Evolutionary conservation across 2,888 invertebrate genomes (phyloP).

Genomic region (Iselma pallidipennis): DNA sequence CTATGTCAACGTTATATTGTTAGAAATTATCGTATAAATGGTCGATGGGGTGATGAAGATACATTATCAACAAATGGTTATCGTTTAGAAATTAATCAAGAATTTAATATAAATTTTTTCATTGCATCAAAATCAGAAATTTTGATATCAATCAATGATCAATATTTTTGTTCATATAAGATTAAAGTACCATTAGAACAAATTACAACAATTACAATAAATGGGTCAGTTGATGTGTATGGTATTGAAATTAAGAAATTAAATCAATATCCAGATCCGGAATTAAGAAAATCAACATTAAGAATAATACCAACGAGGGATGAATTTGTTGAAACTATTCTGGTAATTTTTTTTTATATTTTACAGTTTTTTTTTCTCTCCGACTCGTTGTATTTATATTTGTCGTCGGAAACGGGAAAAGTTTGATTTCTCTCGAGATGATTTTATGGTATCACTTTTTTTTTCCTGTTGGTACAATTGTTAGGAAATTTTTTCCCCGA

Average conservation of each 20-base stretch:
- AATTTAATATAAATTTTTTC: constrained; percentile 63
- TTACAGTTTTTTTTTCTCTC: constrained; percentile 6
- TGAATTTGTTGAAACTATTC: constrained; percentile 15
- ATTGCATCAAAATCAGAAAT: constrained; percentile 62
- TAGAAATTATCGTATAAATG: constrained; percentile 69
- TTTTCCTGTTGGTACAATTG: background rate
- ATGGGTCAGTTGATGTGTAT: constrained; percentile 65
- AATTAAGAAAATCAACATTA: background rate
- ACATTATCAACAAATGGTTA: constrained; percentile 57
- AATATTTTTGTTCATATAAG: constrained; percentile 70
- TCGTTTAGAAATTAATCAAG: constrained; percentile 51
- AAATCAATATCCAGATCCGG: constrained; percentile 40
- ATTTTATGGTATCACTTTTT: background rate
- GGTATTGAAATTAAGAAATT: constrained; percentile 54
- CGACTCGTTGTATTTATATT: constrained; percentile 6
- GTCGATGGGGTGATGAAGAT: constrained; percentile 78
- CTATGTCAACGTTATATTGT: constrained; percentile 78
- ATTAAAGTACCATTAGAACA: constrained; percentile 67
- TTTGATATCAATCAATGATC: constrained; percentile 73
- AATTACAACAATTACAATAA: constrained; percentile 65
- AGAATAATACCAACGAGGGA: constrained; percentile 29
- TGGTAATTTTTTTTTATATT: constrained; percentile 34
- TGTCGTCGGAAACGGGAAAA: constrained; percentile 11
- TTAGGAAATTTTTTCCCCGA: background rate
- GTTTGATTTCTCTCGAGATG: constrained; percentile 8